A percentile compares a stretch with the other conserved stretches of the same genome.
Conservation (phyloP, 2,888 invertebrate genomes). For the Acholoe squamosa region DNA sequence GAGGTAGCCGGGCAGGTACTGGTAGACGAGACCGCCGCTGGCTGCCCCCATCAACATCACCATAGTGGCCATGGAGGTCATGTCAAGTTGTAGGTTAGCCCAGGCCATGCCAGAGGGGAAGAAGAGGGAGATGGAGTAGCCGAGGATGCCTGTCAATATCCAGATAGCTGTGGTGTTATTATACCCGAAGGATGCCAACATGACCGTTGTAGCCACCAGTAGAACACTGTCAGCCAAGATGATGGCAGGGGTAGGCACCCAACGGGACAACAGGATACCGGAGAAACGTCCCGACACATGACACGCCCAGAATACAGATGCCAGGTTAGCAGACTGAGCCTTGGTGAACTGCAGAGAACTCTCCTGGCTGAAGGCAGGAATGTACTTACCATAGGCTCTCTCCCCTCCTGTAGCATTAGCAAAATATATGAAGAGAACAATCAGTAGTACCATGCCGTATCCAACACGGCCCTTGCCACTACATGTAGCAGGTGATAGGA, state of each 20-base stretch:
- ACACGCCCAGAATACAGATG: slow-evolving; percentile 75
- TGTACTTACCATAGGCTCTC: slow-evolving; percentile 74
- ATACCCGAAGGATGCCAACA: slow-evolving; percentile 71
- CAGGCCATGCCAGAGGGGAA: slow-evolving; percentile 75
- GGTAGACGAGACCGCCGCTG: slow-evolving; percentile 72
- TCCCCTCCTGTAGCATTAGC: slow-evolving; percentile 74
- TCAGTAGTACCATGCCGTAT: slow-evolving; percentile 71
- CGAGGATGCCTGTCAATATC: slow-evolving; percentile 72
- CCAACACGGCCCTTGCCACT: slow-evolving; percentile 70
- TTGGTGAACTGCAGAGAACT: slow-evolving; percentile 71
- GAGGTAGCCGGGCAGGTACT: slow-evolving; percentile 73
- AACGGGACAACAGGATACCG: slow-evolving; percentile 71
- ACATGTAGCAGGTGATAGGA: no score
- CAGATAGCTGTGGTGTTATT: slow-evolving; percentile 71
- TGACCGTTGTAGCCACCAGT: slow-evolving; percentile 68
- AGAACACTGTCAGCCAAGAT: slow-evolving; percentile 71
- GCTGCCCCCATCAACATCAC: slow-evolving; percentile 72
- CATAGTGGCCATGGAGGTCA: slow-evolving; percentile 74
- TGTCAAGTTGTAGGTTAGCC: slow-evolving; percentile 73
- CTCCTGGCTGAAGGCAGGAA: slow-evolving; percentile 74
- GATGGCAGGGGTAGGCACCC: slow-evolving; percentile 64
- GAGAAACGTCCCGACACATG: slow-evolving; percentile 72
- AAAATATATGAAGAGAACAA: slow-evolving; percentile 72
- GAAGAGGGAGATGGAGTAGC: slow-evolving; percentile 72
- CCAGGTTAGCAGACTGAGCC: slow-evolving; percentile 72